phyloP scores from a whole-genome alignment of 23 tunicate genomes.

The Trididemnum clinides region DNA sequence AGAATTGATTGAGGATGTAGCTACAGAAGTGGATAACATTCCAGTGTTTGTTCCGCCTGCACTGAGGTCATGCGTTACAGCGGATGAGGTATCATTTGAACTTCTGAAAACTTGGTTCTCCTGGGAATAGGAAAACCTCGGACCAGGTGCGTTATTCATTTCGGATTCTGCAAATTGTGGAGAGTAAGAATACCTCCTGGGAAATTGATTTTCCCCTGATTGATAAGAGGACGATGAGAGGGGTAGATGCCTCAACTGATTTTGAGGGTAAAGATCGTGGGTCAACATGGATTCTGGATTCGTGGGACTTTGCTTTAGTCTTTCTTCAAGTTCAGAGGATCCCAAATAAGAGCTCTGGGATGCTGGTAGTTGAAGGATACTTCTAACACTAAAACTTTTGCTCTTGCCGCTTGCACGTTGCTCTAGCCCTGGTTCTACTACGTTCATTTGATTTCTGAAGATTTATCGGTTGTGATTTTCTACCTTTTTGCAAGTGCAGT shows the following conservation, averaged over 20 bases:
- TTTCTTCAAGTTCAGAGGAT: too few relatives aligned
- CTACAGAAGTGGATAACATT: slow-evolving; percentile 26
- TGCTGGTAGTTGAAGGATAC: slow-evolving; percentile 45
- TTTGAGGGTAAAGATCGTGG: slow-evolving; percentile 21
- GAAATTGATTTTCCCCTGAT: neutral
- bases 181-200: neutral
- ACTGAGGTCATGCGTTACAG: too few relatives aligned
- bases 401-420: neutral
- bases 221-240: neutral
- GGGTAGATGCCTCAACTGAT: neutral
- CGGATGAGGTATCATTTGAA: neutral
- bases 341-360: neutral
- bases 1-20: neutral
- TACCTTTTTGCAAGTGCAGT: too few relatives aligned
- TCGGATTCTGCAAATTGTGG: neutral
- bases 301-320: neutral
- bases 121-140: neutral
- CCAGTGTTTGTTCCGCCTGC: slow-evolving; percentile 29
- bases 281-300: neutral
- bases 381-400: slow-evolving; percentile 49
- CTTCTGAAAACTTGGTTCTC: neutral
- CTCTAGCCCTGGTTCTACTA: neutral
- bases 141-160: neutral
- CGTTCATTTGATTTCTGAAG: slow-evolving; percentile 9
- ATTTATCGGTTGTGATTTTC: neutral